Base-by-base conservation (phyloP, 2,888 invertebrate species). In the Rotaria magnacalcarata region DNA sequence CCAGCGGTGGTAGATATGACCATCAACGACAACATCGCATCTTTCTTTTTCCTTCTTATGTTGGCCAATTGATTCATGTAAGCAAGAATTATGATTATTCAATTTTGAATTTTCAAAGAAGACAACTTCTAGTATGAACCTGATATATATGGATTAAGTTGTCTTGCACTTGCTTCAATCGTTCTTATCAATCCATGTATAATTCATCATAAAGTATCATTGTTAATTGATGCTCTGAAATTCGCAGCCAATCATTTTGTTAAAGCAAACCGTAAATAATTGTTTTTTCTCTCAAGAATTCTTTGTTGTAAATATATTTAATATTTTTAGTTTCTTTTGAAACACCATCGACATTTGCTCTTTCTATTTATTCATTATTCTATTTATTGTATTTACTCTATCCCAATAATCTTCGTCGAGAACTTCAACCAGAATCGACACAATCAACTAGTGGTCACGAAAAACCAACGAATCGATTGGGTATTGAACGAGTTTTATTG, bases 311-410 rank as follows among this genome's bases (percentile, higher is more conserved):
- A 54, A 21, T 21, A 54, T 6, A 54, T 54, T 8, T 54, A 4
- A 54, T 54, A 11, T 34, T 34, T 67, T 19, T 67, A 67, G 67
- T 67, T 67, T 41, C 34, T 4, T 67, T 67, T 19, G 34, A 67
- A 19, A 67, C 67, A 34, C 14, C 67, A 67, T 67, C 67, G 16
- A 67, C 67, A 34, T 34, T 34, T 41, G 67, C 34, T 19, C 16
- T 67, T 41, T 67, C 67, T 67, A 67, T 67, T 67, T 67, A 67
- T 67, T 67, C 67, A 34, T 67, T 67, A 34, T 67, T 67, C 10
- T 67, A 67, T 67, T 67, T 67, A 67, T 67, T 67, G 67, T 67
- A 67, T 19, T 34, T 67, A 67, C 16, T 67, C 4, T 67, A 67
- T 34, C 67, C 67, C 2, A 67, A 67, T 67, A 67, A 34, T 34